phyloP scores from a whole-genome alignment of 1,140 invertebrate species.

The Coptotermes formosanus region DNA sequence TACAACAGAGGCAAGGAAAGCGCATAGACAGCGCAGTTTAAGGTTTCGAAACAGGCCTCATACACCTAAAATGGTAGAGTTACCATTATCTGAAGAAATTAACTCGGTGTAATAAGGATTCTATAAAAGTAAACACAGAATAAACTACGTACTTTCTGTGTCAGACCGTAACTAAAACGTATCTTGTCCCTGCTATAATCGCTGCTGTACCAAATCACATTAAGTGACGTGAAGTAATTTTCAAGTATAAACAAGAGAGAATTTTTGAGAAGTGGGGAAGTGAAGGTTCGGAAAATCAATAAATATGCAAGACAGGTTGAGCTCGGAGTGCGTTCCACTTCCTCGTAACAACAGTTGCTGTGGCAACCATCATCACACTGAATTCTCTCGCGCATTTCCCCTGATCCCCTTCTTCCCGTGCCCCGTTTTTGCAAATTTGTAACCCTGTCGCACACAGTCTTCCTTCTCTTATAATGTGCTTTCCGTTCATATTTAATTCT shows the following conservation, averaged over 20 bases:
- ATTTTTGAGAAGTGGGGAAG: background rate
- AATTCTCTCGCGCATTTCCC: background rate
- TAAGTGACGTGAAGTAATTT: background rate
- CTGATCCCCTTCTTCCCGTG: background rate
- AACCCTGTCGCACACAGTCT: background rate
- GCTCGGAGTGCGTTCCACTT: background rate
- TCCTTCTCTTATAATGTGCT: background rate
- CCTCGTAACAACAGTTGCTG: background rate
- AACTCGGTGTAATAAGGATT: too few species aligned
- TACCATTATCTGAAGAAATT: too few species aligned
- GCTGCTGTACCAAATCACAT: background rate
- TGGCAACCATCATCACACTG: background rate
- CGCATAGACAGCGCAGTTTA: too few species aligned
- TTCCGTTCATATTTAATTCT: background rate
- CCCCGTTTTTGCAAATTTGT: background rate
- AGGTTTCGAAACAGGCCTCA: too few species aligned
- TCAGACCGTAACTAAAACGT: too few species aligned
- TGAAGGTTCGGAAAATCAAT: background rate
- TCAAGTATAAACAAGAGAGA: background rate
- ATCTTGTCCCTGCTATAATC: background rate
- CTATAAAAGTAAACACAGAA: too few species aligned
- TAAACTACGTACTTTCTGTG: too few species aligned
- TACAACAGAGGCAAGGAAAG: too few species aligned
- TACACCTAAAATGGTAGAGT: too few species aligned
- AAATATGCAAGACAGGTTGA: background rate